phyloP scores from a whole-genome alignment of 2,888 invertebrate genomes.

The Volucella inflata region DNA sequence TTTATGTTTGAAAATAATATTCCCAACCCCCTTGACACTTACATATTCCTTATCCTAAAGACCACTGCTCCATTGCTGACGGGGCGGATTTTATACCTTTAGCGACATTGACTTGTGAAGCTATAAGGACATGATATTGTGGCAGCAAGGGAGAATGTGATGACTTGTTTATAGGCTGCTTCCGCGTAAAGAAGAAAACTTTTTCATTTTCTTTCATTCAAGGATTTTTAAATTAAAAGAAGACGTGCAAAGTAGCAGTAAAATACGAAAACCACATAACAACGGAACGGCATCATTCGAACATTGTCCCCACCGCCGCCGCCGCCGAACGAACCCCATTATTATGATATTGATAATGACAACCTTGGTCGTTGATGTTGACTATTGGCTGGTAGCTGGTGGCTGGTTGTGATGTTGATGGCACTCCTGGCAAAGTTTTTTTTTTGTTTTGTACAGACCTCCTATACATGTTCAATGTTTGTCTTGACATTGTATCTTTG shows the following conservation, averaged over 20 bases:
- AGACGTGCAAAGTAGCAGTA: constrained; percentile 10
- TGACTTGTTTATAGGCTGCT: constrained; percentile 48
- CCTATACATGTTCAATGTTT: not conserved
- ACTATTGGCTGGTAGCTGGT: not conserved
- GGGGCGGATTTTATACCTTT: not conserved
- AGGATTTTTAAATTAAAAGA: constrained; percentile 53
- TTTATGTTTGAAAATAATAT: too few relatives aligned
- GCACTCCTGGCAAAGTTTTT: not conserved
- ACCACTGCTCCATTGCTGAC: too few relatives aligned
- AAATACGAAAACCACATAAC: constrained; percentile 18
- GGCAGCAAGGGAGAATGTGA: constrained; percentile 19
- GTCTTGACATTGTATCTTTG: constrained; percentile 26
- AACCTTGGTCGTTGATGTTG: not conserved
- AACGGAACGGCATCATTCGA: constrained; percentile 29
- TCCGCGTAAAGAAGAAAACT: constrained; percentile 27
- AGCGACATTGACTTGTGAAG: not conserved
- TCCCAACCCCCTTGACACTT: too few relatives aligned
- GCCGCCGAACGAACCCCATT: constrained; percentile 13
- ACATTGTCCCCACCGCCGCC: not conserved
- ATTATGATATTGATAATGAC: constrained; percentile 39
- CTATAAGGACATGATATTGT: not conserved
- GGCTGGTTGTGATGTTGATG: constrained; percentile 15
- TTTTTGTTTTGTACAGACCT: constrained; percentile 16
- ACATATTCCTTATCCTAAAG: too few relatives aligned
- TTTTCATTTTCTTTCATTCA: constrained; percentile 31